Evolutionary conservation across 2,888 invertebrate species (phyloP), one percentile per base, ranked within the genome.

Genomic region (Vandiemenella viatica): DNA sequence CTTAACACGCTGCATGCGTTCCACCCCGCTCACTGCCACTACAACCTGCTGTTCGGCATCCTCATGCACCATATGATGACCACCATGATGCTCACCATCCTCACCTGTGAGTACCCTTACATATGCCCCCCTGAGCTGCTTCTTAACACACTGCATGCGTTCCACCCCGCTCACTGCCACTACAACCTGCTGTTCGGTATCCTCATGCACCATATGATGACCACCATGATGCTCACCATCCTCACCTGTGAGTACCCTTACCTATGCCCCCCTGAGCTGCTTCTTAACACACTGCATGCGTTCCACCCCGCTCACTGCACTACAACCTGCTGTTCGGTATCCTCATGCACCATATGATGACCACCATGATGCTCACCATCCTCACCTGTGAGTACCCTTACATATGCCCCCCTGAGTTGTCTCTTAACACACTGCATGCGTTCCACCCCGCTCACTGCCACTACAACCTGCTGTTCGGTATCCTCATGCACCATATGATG

Each of bases 41-140:
- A 87, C 59, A 88, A 88, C 67, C 75, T 91, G 52, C 69, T 93
- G 8, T 95, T 95, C 67, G 85, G 91, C 23, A 86, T 91, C 58
- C 73, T 93, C 51, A 86, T 95, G 73, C 93, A 95, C 66, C 84
- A 91, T 59, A 90, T 87, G 73, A 86, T 88, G 83, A 82, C 86
- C 1, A 83, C 87, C 0, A 88, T 88, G 86, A 88, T 89, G 88
- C 70, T 89, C 17, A 88, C 87, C n/a, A 55, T 56, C 37, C 50
- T 54, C 20, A 88, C 87, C 10, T 88, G 88, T 88, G 68, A 76
- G 83, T 73, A 32, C 2, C 10, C 32, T n/a, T n/a, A n/a, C n/a
- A n/a, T n/a, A n/a, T n/a, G n/a, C n/a, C n/a, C n/a, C n/a, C n/a
- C n/a, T n/a, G n/a, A n/a, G n/a, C n/a, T n/a, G n/a, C n/a, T n/a